Percentiles rank a stretch among this genome's conserved stretches.
Evolutionary conservation across 2,113 vertebrate species (phyloP).

Genomic region (Erythrolamprus reginae): DNA sequence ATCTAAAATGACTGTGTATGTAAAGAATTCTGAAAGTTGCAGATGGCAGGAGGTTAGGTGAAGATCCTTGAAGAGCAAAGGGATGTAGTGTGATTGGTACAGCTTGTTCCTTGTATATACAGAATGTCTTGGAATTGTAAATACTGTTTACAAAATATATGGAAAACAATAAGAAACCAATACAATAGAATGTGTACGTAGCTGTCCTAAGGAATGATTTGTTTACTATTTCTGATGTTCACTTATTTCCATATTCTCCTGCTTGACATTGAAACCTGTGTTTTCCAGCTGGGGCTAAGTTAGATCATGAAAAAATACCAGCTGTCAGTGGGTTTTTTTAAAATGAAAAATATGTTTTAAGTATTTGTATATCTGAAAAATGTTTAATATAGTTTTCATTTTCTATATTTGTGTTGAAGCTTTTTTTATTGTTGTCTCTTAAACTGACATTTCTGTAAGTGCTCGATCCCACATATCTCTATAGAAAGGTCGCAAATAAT

Average conservation of each 20-base stretch:
- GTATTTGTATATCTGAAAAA: slow-evolving; percentile 49
- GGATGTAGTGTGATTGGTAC: background rate
- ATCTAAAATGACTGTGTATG: background rate
- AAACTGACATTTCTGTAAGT: background rate
- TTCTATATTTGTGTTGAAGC: slow-evolving; percentile 11
- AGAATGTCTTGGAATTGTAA: background rate
- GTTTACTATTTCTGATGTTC: background rate
- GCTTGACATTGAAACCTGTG: background rate
- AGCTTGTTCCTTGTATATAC: background rate
- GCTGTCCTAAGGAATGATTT: background rate
- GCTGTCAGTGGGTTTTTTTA: background rate
- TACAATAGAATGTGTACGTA: background rate
- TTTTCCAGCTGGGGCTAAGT: background rate
- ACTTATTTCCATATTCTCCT: background rate
- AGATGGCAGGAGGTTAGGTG: background rate
- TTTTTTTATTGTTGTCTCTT: background rate
- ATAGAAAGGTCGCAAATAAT: background rate
- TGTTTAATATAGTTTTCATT: slow-evolving; percentile 46
- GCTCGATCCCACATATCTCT: background rate
- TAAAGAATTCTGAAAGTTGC: background rate
- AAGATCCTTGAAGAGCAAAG: background rate
- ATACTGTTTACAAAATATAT: background rate
- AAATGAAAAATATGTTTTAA: slow-evolving; percentile 8
- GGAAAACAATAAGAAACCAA: background rate
- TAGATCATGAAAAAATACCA: background rate